A percentile compares a stretch with the other conserved stretches of the same genome.
Evolutionary conservation across 2,797 vertebrate species (phyloP).

Genomic region (Lates japonicus): DNA sequence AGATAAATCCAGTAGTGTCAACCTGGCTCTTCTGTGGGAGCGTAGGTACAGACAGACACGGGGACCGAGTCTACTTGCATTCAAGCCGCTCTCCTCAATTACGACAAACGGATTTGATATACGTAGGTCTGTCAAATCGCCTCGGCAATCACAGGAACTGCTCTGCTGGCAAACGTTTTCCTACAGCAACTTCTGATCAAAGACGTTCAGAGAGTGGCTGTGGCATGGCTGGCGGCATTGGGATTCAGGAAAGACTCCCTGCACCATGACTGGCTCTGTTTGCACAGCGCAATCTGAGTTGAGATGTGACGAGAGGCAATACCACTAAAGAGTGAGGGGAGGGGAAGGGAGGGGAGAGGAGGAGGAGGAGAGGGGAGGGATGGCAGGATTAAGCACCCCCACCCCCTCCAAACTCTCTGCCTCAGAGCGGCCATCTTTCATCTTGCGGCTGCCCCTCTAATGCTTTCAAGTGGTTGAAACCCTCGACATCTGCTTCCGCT

Average conservation of each 20-base stretch:
- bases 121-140: constrained; percentile 70
- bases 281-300: constrained; percentile 69
- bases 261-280: constrained; percentile 73
- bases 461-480: constrained; percentile 82
- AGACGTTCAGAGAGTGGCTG: constrained; percentile 69
- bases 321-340: constrained; percentile 70
- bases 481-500: constrained; percentile 86
- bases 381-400: constrained; percentile 74
- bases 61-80: constrained; percentile 27
- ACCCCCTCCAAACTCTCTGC: constrained; percentile 47
- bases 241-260: constrained; percentile 74
- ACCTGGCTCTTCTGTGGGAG: constrained; percentile 58
- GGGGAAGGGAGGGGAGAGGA: constrained; percentile 44
- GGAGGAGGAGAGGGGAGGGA: constrained; percentile 63
- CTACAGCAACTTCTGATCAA: constrained; percentile 77
- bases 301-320: constrained; percentile 74
- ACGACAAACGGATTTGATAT: constrained; percentile 70
- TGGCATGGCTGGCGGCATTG: constrained; percentile 68
- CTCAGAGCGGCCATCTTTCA: constrained; percentile 84
- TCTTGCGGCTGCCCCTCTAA: constrained; percentile 79
- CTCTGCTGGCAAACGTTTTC: constrained; percentile 62
- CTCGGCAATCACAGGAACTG: constrained; percentile 63
- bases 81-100: constrained; percentile 62
- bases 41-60: constrained; percentile 25
- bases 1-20: constrained; percentile 66